Percentiles rank a stretch among this genome's conserved stretches.
Conservation (phyloP, 2,888 invertebrate species). For the Epinotia ramella region DNA sequence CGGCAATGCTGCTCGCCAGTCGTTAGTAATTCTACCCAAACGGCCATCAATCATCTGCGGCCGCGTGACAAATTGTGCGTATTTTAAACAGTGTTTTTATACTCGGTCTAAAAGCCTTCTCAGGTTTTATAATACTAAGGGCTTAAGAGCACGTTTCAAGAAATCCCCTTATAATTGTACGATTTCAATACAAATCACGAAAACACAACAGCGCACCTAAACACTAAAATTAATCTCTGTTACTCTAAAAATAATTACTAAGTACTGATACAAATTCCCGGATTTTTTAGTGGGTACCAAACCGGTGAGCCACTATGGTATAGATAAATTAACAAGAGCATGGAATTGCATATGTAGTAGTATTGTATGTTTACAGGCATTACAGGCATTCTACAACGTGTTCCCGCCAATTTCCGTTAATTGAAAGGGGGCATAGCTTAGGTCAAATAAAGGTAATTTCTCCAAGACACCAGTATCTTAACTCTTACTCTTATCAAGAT, state of each 20-base stretch:
- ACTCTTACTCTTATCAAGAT: no score
- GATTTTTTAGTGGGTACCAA: not conserved
- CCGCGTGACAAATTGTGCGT: conserved; percentile 57
- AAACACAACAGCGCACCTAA: not conserved
- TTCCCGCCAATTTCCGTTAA: no score
- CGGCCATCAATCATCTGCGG: conserved; percentile 60
- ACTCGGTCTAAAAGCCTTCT: not conserved
- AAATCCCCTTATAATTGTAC: no score
- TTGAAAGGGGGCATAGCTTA: no score
- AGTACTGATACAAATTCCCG: not conserved
- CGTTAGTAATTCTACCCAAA: conserved; percentile 37
- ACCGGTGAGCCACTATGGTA: no score
- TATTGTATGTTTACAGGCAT: no score
- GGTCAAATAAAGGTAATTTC: no score
- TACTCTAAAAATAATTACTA: not conserved
- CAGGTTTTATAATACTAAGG: not conserved
- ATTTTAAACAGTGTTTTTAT: conserved; percentile 46
- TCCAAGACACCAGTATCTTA: no score
- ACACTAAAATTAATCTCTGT: not conserved
- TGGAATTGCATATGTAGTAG: no score
- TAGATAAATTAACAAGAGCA: no score
- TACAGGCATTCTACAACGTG: no score
- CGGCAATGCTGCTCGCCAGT: conserved; percentile 21
- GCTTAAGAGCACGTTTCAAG: not conserved
- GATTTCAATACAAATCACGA: conserved; percentile 4